Evolutionary conservation across 37 sponge, comb jelly and placozoan genomes (phyloP).

Genomic region (Haliclona indistincta): DNA sequence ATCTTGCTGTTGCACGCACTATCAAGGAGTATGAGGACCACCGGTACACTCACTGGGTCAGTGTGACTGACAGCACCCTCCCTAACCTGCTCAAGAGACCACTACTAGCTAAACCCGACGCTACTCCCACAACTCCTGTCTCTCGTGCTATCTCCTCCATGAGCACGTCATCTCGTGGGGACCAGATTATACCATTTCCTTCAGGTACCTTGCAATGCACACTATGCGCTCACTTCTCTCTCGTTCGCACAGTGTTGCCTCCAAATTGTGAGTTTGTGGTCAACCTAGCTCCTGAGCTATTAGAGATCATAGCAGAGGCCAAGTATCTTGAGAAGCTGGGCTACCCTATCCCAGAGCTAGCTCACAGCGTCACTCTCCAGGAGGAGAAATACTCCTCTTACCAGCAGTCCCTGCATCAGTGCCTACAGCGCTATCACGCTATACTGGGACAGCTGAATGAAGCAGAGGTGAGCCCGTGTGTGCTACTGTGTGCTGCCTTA

Average conservation of each 20-base stretch:
- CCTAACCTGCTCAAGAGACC: slow-evolving; percentile 84
- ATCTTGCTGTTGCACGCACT: slow-evolving; percentile 88
- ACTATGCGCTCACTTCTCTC: not conserved
- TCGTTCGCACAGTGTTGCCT: slow-evolving; percentile 38
- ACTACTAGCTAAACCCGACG: slow-evolving; percentile 67
- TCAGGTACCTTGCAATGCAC: slow-evolving; percentile 31
- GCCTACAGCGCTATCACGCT: slow-evolving; percentile 64
- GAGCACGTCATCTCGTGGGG: slow-evolving; percentile 11
- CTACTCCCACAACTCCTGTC: slow-evolving; percentile 15
- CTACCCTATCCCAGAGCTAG: slow-evolving; percentile 84
- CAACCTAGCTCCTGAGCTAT: slow-evolving; percentile 92
- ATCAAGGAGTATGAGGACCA: slow-evolving; percentile 95
- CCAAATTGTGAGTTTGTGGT: slow-evolving; percentile 77
- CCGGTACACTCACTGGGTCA: slow-evolving; percentile 80
- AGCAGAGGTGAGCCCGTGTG: slow-evolving; percentile 53
- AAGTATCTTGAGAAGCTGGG: slow-evolving; percentile 97
- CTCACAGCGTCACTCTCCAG: slow-evolving; percentile 95
- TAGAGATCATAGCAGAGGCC: slow-evolving; percentile 88
- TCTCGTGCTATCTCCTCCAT: slow-evolving; percentile 12
- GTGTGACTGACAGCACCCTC: slow-evolving; percentile 61
- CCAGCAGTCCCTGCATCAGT: slow-evolving; percentile 75
- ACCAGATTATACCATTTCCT: slow-evolving; percentile 20
- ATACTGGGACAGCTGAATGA: slow-evolving; percentile 49
- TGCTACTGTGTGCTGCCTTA: not conserved
- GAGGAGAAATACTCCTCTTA: slow-evolving; percentile 89